phyloP scores from a whole-genome alignment of 1,140 invertebrate species.

The Penaeus indicus region DNA sequence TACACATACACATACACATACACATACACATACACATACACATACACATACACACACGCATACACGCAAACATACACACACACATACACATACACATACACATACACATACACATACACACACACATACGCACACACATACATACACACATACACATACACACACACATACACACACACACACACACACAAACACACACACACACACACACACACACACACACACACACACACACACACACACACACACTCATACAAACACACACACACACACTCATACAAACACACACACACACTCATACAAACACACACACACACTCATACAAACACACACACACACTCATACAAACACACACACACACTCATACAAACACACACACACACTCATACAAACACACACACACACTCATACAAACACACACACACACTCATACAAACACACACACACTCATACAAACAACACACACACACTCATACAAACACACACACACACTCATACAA shows the following conservation, averaged over 20 bases:
- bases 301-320: no score
- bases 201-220: background rate
- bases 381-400: no score
- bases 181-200: background rate
- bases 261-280: background rate
- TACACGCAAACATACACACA: no score
- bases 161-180: background rate
- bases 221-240: background rate
- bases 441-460: background rate
- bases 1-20: no score
- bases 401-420: background rate
- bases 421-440: background rate
- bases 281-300: background rate
- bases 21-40: no score
- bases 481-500: background rate
- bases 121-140: no score
- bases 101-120: no score
- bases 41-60: no score
- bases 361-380: no score
- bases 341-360: no score
- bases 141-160: background rate
- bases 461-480: background rate
- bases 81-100: no score
- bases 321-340: no score
- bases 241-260: background rate